phyloP scores from a whole-genome alignment of 2,888 invertebrate species.

The Eugnorisma glareosa region DNA sequence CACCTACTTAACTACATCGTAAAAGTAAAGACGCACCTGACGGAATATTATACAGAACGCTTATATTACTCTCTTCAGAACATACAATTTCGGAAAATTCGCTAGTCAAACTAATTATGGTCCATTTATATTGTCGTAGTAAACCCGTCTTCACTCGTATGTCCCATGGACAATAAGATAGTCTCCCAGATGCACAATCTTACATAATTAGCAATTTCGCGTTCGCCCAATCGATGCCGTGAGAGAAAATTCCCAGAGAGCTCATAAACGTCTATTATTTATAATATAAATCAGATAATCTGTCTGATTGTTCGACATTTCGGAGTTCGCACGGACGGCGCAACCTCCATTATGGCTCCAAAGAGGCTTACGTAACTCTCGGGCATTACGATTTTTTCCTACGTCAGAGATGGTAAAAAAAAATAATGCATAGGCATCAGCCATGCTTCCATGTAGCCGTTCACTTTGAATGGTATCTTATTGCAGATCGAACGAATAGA shows the following conservation, averaged over 20 bases:
- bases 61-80: constrained; percentile 7
- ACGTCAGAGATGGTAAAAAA: constrained; percentile 76
- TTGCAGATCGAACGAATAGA: constrained; percentile 82
- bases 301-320: constrained; percentile 72
- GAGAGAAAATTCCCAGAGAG: constrained; percentile 58
- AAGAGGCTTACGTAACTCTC: constrained; percentile 73
- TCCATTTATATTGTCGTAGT: not conserved
- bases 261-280: constrained; percentile 67
- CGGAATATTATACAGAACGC: not conserved
- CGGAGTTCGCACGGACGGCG: constrained; percentile 71
- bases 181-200: not conserved
- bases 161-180: too few relatives aligned
- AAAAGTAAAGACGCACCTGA: constrained; percentile 9
- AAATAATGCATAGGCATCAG: constrained; percentile 83
- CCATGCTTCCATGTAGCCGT: constrained; percentile 76
- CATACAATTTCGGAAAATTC: constrained; percentile 3
- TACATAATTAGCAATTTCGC: constrained; percentile 52
- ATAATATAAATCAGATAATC: constrained; percentile 72
- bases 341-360: constrained; percentile 64
- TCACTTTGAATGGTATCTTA: constrained; percentile 82
- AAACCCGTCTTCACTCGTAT: not conserved
- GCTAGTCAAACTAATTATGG: constrained; percentile 3
- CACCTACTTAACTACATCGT: constrained; percentile 8
- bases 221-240: constrained; percentile 55
- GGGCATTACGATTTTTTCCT: constrained; percentile 69